Evolutionary conservation across 2,888 invertebrate genomes (phyloP).

Genomic region (Hirtodrosophila histrioides): DNA sequence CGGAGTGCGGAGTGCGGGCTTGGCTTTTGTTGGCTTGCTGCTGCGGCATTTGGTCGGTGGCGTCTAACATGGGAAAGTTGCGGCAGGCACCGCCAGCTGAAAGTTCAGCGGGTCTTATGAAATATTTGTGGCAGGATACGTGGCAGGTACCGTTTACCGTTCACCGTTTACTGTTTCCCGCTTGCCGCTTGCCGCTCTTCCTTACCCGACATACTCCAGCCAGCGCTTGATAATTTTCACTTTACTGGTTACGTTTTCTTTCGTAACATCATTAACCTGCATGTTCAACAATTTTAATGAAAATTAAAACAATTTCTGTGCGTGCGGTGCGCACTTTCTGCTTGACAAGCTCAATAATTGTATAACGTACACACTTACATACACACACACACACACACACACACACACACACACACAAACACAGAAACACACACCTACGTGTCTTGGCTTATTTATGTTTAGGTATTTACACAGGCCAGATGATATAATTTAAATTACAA

Average conservation of each 20-base stretch:
- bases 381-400: not conserved
- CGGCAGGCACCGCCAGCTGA: constrained; percentile 17
- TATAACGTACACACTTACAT: constrained; percentile 28
- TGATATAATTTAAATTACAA: constrained; percentile 51
- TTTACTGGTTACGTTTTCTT: constrained; percentile 21
- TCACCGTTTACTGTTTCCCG: not conserved
- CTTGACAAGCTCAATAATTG: constrained; percentile 69
- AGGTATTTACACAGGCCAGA: constrained; percentile 16
- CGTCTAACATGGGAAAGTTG: constrained; percentile 40
- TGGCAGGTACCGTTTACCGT: constrained; percentile 32
- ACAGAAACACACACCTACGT: not conserved
- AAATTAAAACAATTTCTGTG: constrained; percentile 45
- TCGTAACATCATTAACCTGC: constrained; percentile 46
- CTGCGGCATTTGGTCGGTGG: constrained; percentile 48
- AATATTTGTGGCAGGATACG: constrained; percentile 63
- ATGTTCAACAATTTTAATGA: constrained; percentile 56
- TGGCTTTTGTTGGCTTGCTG: constrained; percentile 1
- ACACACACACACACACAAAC: not conserved
- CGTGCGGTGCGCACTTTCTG: constrained; percentile 37
- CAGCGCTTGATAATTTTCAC: constrained; percentile 39
- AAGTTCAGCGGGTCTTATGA: constrained; percentile 44
- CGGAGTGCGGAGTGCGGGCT: not conserved
- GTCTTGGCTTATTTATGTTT: constrained; percentile 32
- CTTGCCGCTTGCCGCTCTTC: too few species aligned
- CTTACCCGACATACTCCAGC: not conserved